Evolutionary conservation across 2,797 vertebrate genomes (phyloP).

Genomic region (Melanotaenia boesemani): DNA sequence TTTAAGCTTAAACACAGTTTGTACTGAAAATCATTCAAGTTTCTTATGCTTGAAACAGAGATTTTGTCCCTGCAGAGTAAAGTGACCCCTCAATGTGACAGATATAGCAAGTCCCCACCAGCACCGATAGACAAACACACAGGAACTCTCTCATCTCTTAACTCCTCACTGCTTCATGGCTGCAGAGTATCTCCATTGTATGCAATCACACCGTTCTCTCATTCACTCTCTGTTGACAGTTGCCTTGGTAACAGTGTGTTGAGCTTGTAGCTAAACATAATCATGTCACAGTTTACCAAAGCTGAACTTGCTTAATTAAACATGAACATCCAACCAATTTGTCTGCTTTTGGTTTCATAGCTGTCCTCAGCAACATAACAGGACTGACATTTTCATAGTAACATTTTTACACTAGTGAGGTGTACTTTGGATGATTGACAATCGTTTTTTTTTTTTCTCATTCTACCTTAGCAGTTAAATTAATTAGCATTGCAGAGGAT

Average conservation of each 20-base stretch:
- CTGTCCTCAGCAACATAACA: too few relatives aligned
- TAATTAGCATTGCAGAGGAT: too few relatives aligned
- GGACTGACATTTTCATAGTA: too few relatives aligned
- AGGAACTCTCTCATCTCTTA: neutral
- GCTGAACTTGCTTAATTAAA: conserved; percentile 13
- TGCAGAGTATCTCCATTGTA: conserved; percentile 34
- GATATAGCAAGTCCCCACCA: neutral
- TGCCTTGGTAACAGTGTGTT: conserved; percentile 24
- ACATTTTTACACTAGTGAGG: too few relatives aligned
- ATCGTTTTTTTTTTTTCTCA: too few relatives aligned
- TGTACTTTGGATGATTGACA: too few relatives aligned
- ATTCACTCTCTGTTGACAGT: conserved; percentile 35
- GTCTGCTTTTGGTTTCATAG: too few relatives aligned
- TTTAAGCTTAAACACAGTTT: neutral
- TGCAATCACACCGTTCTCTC: conserved; percentile 43
- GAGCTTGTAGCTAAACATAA: conserved; percentile 29
- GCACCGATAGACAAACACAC: neutral
- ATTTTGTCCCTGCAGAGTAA: neutral
- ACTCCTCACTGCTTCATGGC: conserved; percentile 29
- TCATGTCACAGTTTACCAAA: neutral
- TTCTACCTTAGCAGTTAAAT: too few relatives aligned
- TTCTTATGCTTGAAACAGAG: neutral
- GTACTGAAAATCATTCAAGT: neutral
- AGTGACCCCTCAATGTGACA: too few relatives aligned
- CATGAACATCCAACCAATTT: conserved; percentile 8